phyloP scores from a whole-genome alignment of 2,888 invertebrate species.

The Adineta ricciae region DNA sequence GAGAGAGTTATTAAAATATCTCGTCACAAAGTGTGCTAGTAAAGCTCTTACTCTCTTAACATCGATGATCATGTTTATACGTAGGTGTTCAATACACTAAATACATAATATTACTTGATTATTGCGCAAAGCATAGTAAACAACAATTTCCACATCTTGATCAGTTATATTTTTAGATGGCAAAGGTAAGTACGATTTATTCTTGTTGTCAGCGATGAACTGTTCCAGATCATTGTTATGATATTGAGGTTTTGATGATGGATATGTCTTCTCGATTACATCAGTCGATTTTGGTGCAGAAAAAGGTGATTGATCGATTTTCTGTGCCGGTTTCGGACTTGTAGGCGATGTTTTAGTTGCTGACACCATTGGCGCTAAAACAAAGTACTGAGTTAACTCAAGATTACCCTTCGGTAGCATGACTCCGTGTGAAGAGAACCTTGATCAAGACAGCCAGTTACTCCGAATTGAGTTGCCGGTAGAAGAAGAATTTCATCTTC shows the following conservation, averaged over 20 bases:
- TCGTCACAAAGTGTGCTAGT: no score
- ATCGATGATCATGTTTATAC: no score
- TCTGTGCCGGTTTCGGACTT: not conserved
- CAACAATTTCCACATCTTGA: not conserved
- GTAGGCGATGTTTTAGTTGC: not conserved
- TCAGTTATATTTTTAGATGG: not conserved
- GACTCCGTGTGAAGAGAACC: not conserved
- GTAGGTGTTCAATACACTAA: no score
- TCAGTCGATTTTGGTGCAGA: not conserved
- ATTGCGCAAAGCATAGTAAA: not conserved
- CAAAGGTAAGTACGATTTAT: not conserved
- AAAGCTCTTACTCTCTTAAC: no score
- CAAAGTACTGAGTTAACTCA: not conserved
- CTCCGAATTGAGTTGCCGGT: not conserved
- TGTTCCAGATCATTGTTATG: not conserved
- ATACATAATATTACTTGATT: not conserved
- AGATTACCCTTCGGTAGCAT: not conserved
- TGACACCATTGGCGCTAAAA: not conserved
- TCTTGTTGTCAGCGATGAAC: not conserved
- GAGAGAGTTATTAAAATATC: no score
- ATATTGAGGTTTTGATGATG: not conserved
- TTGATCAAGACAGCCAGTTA: not conserved
- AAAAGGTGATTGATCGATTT: not conserved
- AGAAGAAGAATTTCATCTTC: not conserved
- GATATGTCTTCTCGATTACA: not conserved